Evolutionary conservation across 1,140 invertebrate species (phyloP).

Genomic region (Meloidogyne chitwoodi): DNA sequence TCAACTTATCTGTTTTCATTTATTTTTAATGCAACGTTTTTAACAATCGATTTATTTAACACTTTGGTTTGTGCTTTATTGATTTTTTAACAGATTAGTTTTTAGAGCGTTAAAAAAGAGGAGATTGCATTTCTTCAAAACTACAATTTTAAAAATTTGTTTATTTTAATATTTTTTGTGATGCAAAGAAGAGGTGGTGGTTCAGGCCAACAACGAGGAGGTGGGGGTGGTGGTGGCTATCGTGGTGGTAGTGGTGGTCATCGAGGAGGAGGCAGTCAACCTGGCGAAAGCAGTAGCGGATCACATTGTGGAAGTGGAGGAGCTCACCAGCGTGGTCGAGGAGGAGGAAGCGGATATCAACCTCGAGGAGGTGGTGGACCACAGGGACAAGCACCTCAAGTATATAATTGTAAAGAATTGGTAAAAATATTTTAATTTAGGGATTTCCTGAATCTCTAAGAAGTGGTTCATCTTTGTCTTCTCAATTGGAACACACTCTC

Average conservation of each 20-base stretch:
- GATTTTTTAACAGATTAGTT: no score
- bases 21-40: no score
- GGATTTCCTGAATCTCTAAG: neutral
- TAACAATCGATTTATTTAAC: no score
- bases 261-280: conserved; percentile 67
- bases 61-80: no score
- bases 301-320: neutral
- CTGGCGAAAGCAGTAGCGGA: conserved; percentile 65
- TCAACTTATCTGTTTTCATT: no score
- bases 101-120: no score
- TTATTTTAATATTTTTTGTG: neutral
- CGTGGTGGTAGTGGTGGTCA: neutral
- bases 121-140: no score
- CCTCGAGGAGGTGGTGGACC: neutral
- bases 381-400: neutral
- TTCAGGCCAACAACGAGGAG: neutral
- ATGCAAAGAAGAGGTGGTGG: neutral
- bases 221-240: neutral
- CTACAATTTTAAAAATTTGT: no score
- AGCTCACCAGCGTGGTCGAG: neutral
- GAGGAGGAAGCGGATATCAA: neutral
- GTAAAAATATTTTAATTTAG: neutral
- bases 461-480: neutral
- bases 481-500: neutral
- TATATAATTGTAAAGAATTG: neutral